Conservation (phyloP, 1,140 invertebrate genomes). For the Cyclargus thomasi region DNA sequence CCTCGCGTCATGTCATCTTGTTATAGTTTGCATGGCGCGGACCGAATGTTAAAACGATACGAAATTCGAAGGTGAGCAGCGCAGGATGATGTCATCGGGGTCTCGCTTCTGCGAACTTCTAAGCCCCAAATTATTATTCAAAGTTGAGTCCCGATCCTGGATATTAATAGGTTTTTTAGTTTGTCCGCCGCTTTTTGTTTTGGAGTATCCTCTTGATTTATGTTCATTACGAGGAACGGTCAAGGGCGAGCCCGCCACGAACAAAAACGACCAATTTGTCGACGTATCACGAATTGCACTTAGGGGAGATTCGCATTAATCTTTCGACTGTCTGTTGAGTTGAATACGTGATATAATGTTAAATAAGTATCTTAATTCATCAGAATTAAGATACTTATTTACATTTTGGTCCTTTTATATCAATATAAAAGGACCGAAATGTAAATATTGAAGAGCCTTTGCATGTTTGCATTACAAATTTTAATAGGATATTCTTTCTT, state of each 20-base stretch:
- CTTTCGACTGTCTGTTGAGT: not conserved
- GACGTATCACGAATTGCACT: constrained; percentile 11
- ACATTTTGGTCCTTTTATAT: no score
- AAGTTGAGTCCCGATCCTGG: constrained; percentile 7
- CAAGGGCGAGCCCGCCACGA: not conserved
- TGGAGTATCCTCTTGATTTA: not conserved
- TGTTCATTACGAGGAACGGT: not conserved
- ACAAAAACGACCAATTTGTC: not conserved
- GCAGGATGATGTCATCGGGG: constrained; percentile 42
- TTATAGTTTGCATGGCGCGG: constrained; percentile 1
- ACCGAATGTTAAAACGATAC: constrained; percentile 9
- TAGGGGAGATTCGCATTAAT: not conserved
- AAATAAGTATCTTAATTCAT: no score
- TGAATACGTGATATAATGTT: no score
- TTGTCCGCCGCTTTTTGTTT: not conserved
- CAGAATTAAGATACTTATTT: no score
- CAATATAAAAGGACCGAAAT: no score
- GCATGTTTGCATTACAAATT: no score
- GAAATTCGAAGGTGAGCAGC: constrained; percentile 35
- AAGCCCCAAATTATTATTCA: constrained; percentile 46
- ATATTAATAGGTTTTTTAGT: constrained; percentile 5
- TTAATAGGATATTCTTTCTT: no score
- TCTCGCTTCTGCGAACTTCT: constrained; percentile 47
- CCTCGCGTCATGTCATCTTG: not conserved
- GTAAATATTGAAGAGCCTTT: no score